Conservation (phyloP, 2,888 invertebrate species). For the Orthosia cruda region DNA sequence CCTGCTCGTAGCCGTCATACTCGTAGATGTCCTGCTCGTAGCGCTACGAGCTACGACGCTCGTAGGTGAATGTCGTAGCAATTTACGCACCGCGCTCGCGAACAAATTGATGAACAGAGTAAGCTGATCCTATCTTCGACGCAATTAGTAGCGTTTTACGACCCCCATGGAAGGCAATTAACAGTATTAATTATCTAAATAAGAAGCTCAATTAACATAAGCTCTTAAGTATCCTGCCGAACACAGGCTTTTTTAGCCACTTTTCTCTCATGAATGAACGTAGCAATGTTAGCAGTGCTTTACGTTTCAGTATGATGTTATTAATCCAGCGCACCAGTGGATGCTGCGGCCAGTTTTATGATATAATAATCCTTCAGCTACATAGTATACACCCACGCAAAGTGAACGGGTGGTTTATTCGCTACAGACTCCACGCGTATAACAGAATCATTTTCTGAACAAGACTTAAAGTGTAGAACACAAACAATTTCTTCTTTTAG, state of each 20-base stretch:
- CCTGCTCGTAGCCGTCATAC: neutral
- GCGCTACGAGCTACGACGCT: constrained; percentile 28
- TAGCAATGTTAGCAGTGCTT: constrained; percentile 8
- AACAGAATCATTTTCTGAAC: constrained; percentile 24
- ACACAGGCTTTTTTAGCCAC: neutral
- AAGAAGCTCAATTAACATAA: constrained; percentile 36
- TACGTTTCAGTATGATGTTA: constrained; percentile 29
- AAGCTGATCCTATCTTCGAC: constrained; percentile 29
- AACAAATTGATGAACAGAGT: constrained; percentile 15
- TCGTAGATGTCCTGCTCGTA: constrained; percentile 2
- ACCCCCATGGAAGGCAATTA: constrained; percentile 31
- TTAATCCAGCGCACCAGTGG: constrained; percentile 20
- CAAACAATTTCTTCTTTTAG: neutral
- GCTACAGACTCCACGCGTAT: constrained; percentile 21
- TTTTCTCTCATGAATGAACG: constrained; percentile 18
- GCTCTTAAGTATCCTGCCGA: constrained; percentile 15
- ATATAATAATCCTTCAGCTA: constrained; percentile 46
- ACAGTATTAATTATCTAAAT: constrained; percentile 24
- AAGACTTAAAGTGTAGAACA: constrained; percentile 4
- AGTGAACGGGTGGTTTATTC: constrained; percentile 28
- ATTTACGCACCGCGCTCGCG: neutral
- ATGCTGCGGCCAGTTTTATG: constrained; percentile 38
- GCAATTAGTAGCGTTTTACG: constrained; percentile 18
- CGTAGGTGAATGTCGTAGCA: constrained; percentile 6
- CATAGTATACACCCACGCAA: constrained; percentile 38